phyloP scores from a whole-genome alignment of 2,113 vertebrate species.

The Rhinichthys klamathensis region DNA sequence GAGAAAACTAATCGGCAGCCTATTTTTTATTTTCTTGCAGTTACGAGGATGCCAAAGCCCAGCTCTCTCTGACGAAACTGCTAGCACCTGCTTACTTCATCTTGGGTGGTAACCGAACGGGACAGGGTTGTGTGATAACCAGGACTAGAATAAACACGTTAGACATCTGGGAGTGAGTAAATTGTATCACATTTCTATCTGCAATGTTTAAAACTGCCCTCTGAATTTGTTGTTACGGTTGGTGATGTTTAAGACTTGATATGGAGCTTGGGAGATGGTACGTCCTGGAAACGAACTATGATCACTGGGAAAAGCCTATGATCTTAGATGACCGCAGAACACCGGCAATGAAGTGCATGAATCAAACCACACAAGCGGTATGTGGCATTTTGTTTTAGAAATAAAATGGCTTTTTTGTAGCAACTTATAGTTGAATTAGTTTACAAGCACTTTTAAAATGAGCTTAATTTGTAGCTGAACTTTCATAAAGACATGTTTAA shows the following conservation, averaged over 20 bases:
- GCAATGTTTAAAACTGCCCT: background rate
- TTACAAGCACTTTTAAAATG: background rate
- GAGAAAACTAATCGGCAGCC: background rate
- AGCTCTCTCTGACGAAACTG: constrained; percentile 76
- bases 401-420: background rate
- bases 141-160: constrained; percentile 75
- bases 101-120: constrained; percentile 82
- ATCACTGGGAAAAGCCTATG: constrained; percentile 83
- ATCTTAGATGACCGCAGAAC: constrained; percentile 82
- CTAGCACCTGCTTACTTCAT: constrained; percentile 88
- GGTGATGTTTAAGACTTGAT: constrained; percentile 73
- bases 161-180: constrained; percentile 84
- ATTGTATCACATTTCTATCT: background rate
- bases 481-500: background rate
- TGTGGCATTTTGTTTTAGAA: background rate
- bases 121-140: constrained; percentile 86
- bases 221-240: background rate
- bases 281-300: constrained; percentile 85
- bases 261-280: constrained; percentile 78
- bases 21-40: constrained; percentile 59
- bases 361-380: constrained; percentile 80
- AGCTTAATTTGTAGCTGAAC: background rate
- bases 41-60: constrained; percentile 84
- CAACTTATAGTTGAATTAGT: background rate
- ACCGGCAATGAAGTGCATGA: constrained; percentile 81